Percentiles rank a stretch among this genome's conserved stretches.
Conservation (phyloP, 2,797 vertebrate genomes). For the Esox masquinongy region DNA sequence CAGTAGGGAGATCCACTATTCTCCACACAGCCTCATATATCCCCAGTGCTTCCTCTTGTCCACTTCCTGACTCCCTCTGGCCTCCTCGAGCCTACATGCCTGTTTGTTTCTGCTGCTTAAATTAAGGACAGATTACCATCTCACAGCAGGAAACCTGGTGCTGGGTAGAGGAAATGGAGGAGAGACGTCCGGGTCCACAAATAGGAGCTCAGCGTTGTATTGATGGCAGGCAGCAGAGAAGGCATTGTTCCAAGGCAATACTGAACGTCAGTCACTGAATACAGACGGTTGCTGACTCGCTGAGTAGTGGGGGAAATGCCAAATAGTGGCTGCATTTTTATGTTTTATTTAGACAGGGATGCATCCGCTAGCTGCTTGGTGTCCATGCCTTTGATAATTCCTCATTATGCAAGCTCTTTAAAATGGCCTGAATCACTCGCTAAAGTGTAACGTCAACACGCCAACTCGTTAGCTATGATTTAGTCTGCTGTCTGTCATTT, state of each 20-base stretch:
- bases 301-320: too few species aligned
- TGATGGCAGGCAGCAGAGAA: background rate
- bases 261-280: background rate
- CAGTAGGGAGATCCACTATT: constrained; percentile 16
- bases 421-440: too few species aligned
- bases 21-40: constrained; percentile 12
- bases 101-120: constrained; percentile 67
- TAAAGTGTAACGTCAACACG: too few species aligned
- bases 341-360: too few species aligned
- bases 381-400: too few species aligned
- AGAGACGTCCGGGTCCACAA: constrained; percentile 61
- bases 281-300: too few species aligned
- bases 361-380: too few species aligned
- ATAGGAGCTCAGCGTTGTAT: constrained; percentile 41
- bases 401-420: too few species aligned
- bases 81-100: constrained; percentile 41
- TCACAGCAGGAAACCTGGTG: constrained; percentile 66
- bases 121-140: constrained; percentile 71
- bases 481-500: too few species aligned
- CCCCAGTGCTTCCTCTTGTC: constrained; percentile 57
- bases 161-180: constrained; percentile 69
- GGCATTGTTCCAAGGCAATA: background rate
- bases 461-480: too few species aligned
- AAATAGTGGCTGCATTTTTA: too few species aligned
- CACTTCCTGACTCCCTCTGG: constrained; percentile 50